These are phyloP conservation scores for Oxyura jamaicensis DNA, from an alignment of 2,113 vertebrate species.

Conservation along the genomic window DNA sequence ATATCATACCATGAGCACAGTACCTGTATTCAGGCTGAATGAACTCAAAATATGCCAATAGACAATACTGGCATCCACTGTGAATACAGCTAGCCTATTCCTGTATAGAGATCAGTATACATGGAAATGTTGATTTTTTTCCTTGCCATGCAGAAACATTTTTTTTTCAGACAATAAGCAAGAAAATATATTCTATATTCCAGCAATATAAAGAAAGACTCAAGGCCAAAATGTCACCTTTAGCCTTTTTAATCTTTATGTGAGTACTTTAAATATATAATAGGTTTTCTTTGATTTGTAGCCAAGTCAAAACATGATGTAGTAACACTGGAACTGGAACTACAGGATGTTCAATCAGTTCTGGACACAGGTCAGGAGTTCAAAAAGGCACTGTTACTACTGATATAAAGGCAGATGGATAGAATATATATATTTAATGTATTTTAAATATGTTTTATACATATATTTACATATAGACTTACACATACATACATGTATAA, in stretches of 20 bases:
- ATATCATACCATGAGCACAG: background rate
- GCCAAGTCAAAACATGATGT: background rate
- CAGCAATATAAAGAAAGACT: background rate
- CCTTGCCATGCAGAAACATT: background rate
- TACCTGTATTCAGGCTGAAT: background rate
- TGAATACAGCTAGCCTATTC: background rate
- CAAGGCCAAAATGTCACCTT: background rate
- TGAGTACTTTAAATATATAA: background rate
- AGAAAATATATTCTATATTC: background rate
- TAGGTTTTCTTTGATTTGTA: background rate
- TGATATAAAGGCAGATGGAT: background rate
- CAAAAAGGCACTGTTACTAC: background rate
- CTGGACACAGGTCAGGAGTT: background rate
- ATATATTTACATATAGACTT: background rate
- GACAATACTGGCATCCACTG: background rate
- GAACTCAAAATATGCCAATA: background rate
- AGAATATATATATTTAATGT: background rate
- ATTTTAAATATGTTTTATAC: background rate
- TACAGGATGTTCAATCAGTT: background rate
- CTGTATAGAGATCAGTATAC: background rate
- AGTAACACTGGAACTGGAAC: background rate
- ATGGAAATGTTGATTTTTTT: background rate
- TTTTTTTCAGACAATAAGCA: background rate
- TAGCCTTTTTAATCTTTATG: background rate
- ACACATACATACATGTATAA: too few relatives aligned